Evolutionary conservation across 1,140 invertebrate genomes (phyloP).

Genomic region (Eciton burchellii): DNA sequence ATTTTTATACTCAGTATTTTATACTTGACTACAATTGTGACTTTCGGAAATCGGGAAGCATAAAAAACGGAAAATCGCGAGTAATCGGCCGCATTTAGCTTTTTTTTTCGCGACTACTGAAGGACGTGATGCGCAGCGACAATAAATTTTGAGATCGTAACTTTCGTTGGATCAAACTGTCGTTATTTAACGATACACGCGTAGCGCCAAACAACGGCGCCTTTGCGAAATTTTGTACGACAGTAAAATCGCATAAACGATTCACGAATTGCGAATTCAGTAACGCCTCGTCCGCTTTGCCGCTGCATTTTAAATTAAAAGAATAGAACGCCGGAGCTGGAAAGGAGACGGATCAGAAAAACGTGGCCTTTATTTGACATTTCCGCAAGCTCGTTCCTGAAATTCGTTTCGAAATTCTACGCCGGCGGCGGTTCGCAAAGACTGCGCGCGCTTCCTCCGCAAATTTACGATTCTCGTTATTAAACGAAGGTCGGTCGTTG

Average conservation of each 20-base stretch:
- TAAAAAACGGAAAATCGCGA: no score
- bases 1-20: conserved; percentile 33
- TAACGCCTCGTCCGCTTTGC: background rate
- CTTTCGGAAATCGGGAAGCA: no score
- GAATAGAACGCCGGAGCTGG: background rate
- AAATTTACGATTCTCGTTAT: conserved; percentile 73
- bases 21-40: conserved; percentile 11
- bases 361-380: conserved; percentile 5
- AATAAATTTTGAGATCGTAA: conserved; percentile 58
- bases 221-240: conserved; percentile 11
- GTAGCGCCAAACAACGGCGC: background rate
- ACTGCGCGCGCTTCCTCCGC: conserved; percentile 19
- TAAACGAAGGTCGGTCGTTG: conserved; percentile 55
- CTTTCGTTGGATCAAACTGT: conserved; percentile 51
- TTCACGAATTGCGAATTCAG: background rate
- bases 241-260: background rate
- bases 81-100: no score
- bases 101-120: no score
- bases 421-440: background rate
- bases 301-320: background rate
- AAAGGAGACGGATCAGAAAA: background rate
- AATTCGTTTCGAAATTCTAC: conserved; percentile 10
- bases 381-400: conserved; percentile 10
- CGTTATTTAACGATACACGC: conserved; percentile 35
- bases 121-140: conserved; percentile 2